Base-by-base conservation (phyloP, 2,888 invertebrate species). In the Drosophila rubida region DNA sequence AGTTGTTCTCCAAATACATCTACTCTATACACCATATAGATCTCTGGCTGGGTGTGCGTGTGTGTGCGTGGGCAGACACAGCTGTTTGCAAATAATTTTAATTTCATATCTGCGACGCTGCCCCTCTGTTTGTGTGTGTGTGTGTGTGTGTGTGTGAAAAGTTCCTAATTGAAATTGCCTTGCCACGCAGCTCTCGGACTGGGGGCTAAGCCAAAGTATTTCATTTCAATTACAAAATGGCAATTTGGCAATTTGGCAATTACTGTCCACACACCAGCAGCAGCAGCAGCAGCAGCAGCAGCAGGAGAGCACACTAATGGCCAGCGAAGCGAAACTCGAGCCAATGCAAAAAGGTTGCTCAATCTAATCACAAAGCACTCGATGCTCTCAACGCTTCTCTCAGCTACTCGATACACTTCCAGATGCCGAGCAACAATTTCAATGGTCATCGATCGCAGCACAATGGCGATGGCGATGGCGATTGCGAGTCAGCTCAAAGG, bases 71-170 rank as follows among this genome's bases (percentile, higher is more conserved):
- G 54, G 39, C 41, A 58, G 54, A 69, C 81, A 60, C 83, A 83
- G 88, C 80, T 83, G 83, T 72, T 69, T 80, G 86, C 69, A 77
- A 88, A 86, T 86, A 71, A 84, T 88, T 84, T 84, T 75, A 88
- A 84, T 84, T 84, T 83, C 70, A 86, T 86, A 86, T 86, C 70
- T 73, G 42, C 57, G 53, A 64, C n/a, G 51, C 67, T 72, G n/a
- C n/a, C n/a, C n/a, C n/a, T n/a, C n/a, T n/a, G n/a, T n/a, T n/a
- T n/a, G n/a, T n/a, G n/a, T n/a, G n/a, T n/a, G n/a, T n/a, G n/a
- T n/a, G n/a, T n/a, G n/a, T n/a, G n/a, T n/a, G n/a, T n/a, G 69
- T 49, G 51, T 51, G 41, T 53, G 49, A 69, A 81, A 78, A 70
- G 75, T 73, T 88, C 62, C 80, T 87, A 88, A 88, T 83, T 88